Evolutionary conservation across 2,113 vertebrate genomes (phyloP).

Genomic region (Cathartes aura): DNA sequence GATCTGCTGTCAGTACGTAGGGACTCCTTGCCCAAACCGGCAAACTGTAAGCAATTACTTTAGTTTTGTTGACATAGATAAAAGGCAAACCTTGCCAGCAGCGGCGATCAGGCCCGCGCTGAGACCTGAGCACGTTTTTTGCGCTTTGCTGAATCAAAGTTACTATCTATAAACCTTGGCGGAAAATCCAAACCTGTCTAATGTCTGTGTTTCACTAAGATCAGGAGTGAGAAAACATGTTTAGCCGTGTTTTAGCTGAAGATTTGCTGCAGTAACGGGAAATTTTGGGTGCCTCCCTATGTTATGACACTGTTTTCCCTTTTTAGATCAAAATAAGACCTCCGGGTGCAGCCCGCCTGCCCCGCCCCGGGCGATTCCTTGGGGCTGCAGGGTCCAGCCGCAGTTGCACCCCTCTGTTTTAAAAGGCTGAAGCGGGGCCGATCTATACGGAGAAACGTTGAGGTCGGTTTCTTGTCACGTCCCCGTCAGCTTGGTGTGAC

Average conservation of each 20-base stretch:
- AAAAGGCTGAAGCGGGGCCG: not conserved
- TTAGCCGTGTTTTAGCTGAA: not conserved
- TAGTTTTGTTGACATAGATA: not conserved
- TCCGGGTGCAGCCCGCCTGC: not conserved
- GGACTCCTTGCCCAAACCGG: not conserved
- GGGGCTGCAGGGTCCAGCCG: not conserved
- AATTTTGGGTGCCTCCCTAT: not conserved
- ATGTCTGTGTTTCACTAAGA: not conserved
- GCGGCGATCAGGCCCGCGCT: not conserved
- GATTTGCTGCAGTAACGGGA: not conserved
- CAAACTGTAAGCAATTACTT: not conserved
- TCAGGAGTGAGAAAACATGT: not conserved
- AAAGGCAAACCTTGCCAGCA: not conserved
- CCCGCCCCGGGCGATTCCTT: not conserved
- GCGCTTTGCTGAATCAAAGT: not conserved
- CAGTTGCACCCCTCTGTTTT: not conserved
- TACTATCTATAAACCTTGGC: not conserved
- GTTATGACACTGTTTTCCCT: not conserved
- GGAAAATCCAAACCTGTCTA: not conserved
- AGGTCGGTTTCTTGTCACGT: accelerated
- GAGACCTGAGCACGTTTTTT: not conserved
- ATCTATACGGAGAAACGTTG: accelerated
- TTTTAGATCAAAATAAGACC: not conserved
- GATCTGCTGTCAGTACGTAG: not conserved
- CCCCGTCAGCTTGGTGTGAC: not conserved